These are phyloP conservation scores for Bombylius major DNA, from an alignment of 2,888 invertebrate species.

Conservation along the genomic window DNA sequence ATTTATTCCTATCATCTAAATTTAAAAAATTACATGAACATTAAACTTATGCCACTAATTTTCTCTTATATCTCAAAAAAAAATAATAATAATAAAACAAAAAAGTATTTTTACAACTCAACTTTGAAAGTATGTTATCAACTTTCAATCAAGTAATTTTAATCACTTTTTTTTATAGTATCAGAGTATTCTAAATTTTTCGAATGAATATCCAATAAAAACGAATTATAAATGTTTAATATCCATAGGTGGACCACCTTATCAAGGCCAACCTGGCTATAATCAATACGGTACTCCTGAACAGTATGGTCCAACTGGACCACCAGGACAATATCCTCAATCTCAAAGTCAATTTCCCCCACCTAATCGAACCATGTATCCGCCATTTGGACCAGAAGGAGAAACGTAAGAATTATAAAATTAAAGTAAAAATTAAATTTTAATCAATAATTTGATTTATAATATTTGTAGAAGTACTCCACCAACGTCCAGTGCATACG, in stretches of 20 bases:
- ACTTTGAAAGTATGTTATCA: no score
- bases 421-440: background rate
- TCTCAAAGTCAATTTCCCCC: constrained; percentile 47
- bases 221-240: no score
- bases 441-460: background rate
- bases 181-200: no score
- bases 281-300: constrained; percentile 56
- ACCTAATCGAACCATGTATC: constrained; percentile 65
- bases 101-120: no score
- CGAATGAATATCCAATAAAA: no score
- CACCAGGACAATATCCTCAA: constrained; percentile 46
- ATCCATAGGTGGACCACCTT: constrained; percentile 37
- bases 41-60: no score
- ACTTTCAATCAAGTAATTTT: no score
- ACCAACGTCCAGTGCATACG: constrained; percentile 33
- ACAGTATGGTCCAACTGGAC: constrained; percentile 43
- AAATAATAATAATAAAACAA: no score
- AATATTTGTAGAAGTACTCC: constrained; percentile 23
- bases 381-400: constrained; percentile 60
- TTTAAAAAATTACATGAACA: no score
- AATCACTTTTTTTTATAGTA: no score
- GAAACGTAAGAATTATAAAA: constrained; percentile 43
- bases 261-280: constrained; percentile 49
- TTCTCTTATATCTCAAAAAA: no score
- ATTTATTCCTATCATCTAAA: no score